Evolutionary conservation across 2,113 vertebrate species (phyloP), one percentile per base, ranked within the genome.

Genomic region (Lampris megalopsis): DNA sequence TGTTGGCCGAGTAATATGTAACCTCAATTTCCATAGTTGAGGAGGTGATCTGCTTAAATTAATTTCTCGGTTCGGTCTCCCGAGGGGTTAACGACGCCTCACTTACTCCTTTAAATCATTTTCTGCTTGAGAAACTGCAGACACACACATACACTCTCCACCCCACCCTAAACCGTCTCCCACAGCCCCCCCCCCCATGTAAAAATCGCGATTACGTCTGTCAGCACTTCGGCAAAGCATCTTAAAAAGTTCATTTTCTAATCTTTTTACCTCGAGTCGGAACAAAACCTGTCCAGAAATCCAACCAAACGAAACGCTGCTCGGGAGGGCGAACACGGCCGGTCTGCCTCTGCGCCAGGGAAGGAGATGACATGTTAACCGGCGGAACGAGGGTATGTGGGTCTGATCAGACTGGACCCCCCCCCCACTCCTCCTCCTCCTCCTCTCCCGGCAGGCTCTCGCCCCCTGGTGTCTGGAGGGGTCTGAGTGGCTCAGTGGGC

Each of bases 231-330:
- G 65, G 83, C 79, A 84, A 88, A 91, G 84, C 82, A 87, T 88
- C 89, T 83, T 81, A 88, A 88, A 88, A 88, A 76, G 85, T 91
- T 93, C 92, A 91, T 92, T 89, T 47, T 61, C 80, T 93, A 93
- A 94, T 93, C 92, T 92, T 82, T 93, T 93, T 92, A 92, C 92
- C 90, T 91, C 70, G 73, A 89, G 84, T 90, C 86, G 36, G 57
- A 83, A 76, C 86, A 70, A 59, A 92, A 92, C 90, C 90, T 87
- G 75, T 68, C 81, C 73, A 64, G 79, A 89, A 91, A 90, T 88
- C 88, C 79, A 74, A 79, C 81, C 83, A 90, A 90, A 92, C 89
- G 89, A 88, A 92, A 88, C 79, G 61, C 75, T 77, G 80, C 89
- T 90, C 89, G 82, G 86, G 74, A 77, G 86, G 90, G 89, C 86